These are phyloP conservation scores for Gymnarchus niloticus DNA, from an alignment of 2,113 vertebrate species.

Conservation along the genomic window DNA sequence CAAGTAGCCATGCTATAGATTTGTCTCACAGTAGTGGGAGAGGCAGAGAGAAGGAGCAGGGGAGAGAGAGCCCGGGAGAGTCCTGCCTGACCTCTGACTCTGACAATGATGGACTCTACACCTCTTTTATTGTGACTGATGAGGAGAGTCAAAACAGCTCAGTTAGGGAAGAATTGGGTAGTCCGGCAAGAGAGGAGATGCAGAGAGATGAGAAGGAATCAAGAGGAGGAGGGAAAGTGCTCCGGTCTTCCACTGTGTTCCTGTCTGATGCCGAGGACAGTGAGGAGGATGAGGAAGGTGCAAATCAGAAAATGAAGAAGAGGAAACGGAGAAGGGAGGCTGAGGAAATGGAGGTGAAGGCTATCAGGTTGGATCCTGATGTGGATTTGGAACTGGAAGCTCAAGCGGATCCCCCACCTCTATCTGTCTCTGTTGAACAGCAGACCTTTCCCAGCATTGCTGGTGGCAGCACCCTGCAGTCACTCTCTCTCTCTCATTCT, in stretches of 20 bases:
- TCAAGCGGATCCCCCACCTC: slow-evolving; percentile 64
- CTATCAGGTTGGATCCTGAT: slow-evolving; percentile 59
- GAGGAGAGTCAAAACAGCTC: slow-evolving; percentile 63
- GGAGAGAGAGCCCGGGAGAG: slow-evolving; percentile 50
- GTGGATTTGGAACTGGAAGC: slow-evolving; percentile 67
- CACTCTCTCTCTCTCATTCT: slow-evolving; percentile 58
- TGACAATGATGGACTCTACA: slow-evolving; percentile 65
- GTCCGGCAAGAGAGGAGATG: slow-evolving; percentile 52
- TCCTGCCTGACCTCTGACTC: slow-evolving; percentile 68
- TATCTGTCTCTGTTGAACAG: slow-evolving; percentile 43
- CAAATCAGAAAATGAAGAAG: slow-evolving; percentile 41
- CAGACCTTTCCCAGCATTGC: slow-evolving; percentile 40
- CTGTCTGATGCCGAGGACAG: slow-evolving; percentile 69
- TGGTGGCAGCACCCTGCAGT: slow-evolving; percentile 46
- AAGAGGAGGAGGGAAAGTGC: slow-evolving; percentile 61
- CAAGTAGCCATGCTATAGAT: slow-evolving; percentile 56
- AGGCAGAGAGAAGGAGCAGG: slow-evolving; percentile 30
- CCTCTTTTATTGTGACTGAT: slow-evolving; percentile 66
- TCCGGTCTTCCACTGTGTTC: slow-evolving; percentile 69
- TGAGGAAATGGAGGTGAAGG: slow-evolving; percentile 59
- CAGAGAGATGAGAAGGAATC: slow-evolving; percentile 51
- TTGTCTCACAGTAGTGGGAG: slow-evolving; percentile 54
- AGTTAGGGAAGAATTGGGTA: slow-evolving; percentile 47
- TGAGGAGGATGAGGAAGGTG: slow-evolving; percentile 61
- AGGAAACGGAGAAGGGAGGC: slow-evolving; percentile 52